These are phyloP conservation scores for Dissostichus mawsoni DNA, from an alignment of 2,113 vertebrate genomes.

Conservation along the genomic window DNA sequence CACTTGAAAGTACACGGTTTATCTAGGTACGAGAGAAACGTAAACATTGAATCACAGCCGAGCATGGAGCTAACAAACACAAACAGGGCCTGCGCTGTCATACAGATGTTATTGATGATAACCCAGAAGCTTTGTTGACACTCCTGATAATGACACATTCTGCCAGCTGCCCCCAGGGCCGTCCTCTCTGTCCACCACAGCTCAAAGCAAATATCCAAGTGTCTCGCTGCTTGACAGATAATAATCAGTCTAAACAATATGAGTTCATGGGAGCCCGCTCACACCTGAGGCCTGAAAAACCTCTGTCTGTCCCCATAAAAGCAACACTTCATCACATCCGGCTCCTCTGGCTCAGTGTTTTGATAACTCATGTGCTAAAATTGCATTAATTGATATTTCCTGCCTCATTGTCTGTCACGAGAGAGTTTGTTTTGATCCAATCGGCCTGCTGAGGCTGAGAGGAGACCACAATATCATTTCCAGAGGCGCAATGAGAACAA, in stretches of 20 bases:
- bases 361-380: conserved; percentile 26
- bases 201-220: conserved; percentile 70
- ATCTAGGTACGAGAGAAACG: conserved; percentile 51
- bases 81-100: conserved; percentile 35
- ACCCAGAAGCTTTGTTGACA: conserved; percentile 63
- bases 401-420: conserved; percentile 9
- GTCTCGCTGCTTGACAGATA: conserved; percentile 63
- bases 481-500: conserved; percentile 6
- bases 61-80: conserved; percentile 44
- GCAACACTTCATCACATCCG: conserved; percentile 41
- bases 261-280: conserved; percentile 41
- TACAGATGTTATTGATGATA: conserved; percentile 71
- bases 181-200: conserved; percentile 41
- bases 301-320: conserved; percentile 27
- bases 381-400: conserved; percentile 17
- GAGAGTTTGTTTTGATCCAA: conserved; percentile 5
- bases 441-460: neutral
- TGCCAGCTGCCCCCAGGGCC: conserved; percentile 50
- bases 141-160: conserved; percentile 69
- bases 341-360: neutral
- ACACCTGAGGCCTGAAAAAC: conserved; percentile 58
- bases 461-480: neutral
- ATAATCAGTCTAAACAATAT: conserved; percentile 62
- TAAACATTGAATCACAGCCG: conserved; percentile 56
- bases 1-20: conserved; percentile 45